Base-by-base conservation (phyloP, 2,113 vertebrate species). In the Eleginops maclovinus region DNA sequence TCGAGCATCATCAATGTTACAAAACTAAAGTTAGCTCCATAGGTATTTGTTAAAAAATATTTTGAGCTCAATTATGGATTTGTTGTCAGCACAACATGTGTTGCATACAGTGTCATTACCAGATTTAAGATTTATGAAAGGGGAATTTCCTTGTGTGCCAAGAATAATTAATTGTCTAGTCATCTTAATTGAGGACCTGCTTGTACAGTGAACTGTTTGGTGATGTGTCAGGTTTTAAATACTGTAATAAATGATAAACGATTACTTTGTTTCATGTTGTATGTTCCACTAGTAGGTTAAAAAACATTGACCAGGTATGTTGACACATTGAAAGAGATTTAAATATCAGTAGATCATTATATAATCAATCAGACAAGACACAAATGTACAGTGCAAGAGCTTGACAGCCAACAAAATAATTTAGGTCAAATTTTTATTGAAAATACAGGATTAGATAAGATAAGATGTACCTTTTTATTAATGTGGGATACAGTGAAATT, bases 61-160 rank as follows among this genome's bases (percentile, higher is more conserved):
- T 59, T 24, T 72, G 60, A 60, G 26, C 61, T 85, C 24, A 53
- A 62, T 84, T 43, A 62, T 88, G 11, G 49, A 76, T 73, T 46
- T 79, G 64, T 43, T 70, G 54, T 77, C 54, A 81, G 50, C 40
- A 60, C 70, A 84, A 66, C 41, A 62, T 72, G 40, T 87, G 66
- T 81, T 87, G 67, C 71, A 53, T 64, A 70, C 68, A 36, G 21
- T 76, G 76, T 83, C 58, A 84, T 77, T 77, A 81, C 49, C 75
- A 73, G 79, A 76, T 62, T 14, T 77, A 54, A 77, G 60, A 68
- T 78, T 81, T 70, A 82, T 74, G 31, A 72, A 82, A 75, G 66
- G 68, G 80, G 59, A 81, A 83, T 69, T 80, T 91, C 81, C 54
- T 77, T 81, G 68, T 89, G 91, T 92, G 91, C 87, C 89, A 92